Evolutionary conservation across 2,113 vertebrate genomes (phyloP).

Genomic region (Corvus cornix): DNA sequence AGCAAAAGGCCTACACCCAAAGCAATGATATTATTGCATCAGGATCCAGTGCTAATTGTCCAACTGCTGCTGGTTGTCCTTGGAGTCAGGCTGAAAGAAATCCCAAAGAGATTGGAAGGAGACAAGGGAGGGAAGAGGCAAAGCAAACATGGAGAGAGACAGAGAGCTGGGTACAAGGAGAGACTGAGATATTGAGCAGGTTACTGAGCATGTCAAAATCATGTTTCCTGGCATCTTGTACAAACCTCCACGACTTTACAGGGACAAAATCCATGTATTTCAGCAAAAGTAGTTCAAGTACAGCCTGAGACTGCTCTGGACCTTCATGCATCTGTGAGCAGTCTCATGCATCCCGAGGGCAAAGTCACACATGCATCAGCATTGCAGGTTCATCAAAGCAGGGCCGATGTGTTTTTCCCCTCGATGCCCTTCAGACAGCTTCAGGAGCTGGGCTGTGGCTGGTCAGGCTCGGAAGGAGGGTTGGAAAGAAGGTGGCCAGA

Average conservation of each 20-base stretch:
- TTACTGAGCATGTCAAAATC: not conserved
- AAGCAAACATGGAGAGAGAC: not conserved
- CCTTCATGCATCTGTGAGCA: not conserved
- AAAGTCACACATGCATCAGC: not conserved
- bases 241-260: not conserved
- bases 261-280: not conserved
- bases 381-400: not conserved
- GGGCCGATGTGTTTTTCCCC: fast-evolving
- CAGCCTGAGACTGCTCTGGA: not conserved
- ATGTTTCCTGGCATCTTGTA: not conserved
- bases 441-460: not conserved
- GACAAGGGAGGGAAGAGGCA: not conserved
- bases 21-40: not conserved
- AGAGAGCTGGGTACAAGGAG: not conserved
- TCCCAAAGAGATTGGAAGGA: not conserved
- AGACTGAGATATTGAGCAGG: not conserved
- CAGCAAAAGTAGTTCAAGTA: not conserved
- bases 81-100: not conserved
- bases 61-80: not conserved
- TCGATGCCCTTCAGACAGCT: not conserved
- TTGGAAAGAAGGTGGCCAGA: not conserved
- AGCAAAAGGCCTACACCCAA: not conserved
- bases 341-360: not conserved
- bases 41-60: not conserved
- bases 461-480: fast-evolving